Evolutionary conservation across 64 coral and sea anemone genomes (phyloP), one percentile per base, ranked within the genome.

Genomic region (Pocillopora damicornis): DNA sequence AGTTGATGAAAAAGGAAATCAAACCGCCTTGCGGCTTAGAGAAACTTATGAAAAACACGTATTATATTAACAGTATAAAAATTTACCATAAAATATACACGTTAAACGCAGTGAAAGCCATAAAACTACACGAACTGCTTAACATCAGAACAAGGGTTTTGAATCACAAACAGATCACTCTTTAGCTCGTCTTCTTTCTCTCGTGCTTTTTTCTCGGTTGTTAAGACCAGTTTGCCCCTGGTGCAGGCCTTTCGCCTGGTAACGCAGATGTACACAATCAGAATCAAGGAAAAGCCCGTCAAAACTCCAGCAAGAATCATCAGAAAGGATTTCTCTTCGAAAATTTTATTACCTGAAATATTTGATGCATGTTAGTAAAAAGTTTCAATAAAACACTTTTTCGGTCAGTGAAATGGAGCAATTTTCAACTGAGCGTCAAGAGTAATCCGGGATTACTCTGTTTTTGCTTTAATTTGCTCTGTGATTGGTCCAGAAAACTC

Each of bases 281-380:
- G 45, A 20, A 85, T 37, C 13, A 85, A 23, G 18, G 65, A 37
- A 18, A 85, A 25, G 35, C 63, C 37, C 11, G 14, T 20, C 37
- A 73, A 13, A 36, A 68, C 17, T 58, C 64, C 81, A 16, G 22
- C 37, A 37, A 73, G 17, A 23, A 71, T 58, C 12, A 73, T 13
- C 6, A 85, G 11, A 67, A 66, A 63, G 18, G 81, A 73, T 13
- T 7, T 42, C 20, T 57, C 1, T 26, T 14, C 22, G 38, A 85
- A 85, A 30, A 8, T 18, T 37, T 83, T 66, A 17, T 34, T 13
- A 83, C 80, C 62, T 83, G 35, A 51, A 83, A 66, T 51, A 51
- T 51, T 30, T 51, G 42, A 51, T 51, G 42, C 0, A 51, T 51
- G 42, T 51, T 7, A 51, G 42, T 51, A 51, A 51, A 51, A 51